Base-by-base conservation (phyloP, 2,113 vertebrate genomes). In the Amazona guildingii region DNA sequence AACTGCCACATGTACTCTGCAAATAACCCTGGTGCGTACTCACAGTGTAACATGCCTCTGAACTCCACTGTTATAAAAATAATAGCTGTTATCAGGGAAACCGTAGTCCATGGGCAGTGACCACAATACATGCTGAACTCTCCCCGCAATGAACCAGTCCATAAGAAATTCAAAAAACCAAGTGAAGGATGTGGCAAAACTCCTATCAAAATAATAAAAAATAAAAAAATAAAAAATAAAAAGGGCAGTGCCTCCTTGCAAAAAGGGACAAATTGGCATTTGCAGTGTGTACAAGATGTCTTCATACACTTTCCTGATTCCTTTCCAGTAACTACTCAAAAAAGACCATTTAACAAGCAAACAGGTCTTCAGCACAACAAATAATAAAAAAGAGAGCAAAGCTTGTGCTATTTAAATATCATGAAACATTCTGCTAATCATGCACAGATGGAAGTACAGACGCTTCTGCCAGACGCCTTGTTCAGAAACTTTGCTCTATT, bases 401-500 rank as follows among this genome's bases (percentile, higher is more conserved):
- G 94, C 96, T 95, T 96, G 92, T 96, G 96, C 96, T 98, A 98
- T 97, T 98, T 98, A 97, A 98, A 97, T 97, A 97, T 93, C 97
- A 91, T 84, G 95, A 98, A 97, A 97, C 97, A 97, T 97, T 98
- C 97, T 97, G 97, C 96, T 98, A 98, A 98, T 97, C 96, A 97
- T 31, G 95, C 97, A 97, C 97, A 98, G 97, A 97, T 98, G 97
- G 97, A 98, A 98, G 96, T 95, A 97, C 89, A 96, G 96, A 96
- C 96, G 95, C 96, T 96, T 95, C 94, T 98, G 97, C 97, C 97
- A 98, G 97, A 96, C 82, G 94, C 95, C 97, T 97, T 97, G 97
- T 97, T 98, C 97, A 97, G 88, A 98, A 98, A 98, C 95, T 97
- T 98, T 98, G 93, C 97, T 98, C 97, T 98, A 98, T 98, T 98